A percentile compares a stretch with the other conserved stretches of the same genome.
Conservation (phyloP, 1,140 invertebrate species). For the Episyrphus balteatus region DNA sequence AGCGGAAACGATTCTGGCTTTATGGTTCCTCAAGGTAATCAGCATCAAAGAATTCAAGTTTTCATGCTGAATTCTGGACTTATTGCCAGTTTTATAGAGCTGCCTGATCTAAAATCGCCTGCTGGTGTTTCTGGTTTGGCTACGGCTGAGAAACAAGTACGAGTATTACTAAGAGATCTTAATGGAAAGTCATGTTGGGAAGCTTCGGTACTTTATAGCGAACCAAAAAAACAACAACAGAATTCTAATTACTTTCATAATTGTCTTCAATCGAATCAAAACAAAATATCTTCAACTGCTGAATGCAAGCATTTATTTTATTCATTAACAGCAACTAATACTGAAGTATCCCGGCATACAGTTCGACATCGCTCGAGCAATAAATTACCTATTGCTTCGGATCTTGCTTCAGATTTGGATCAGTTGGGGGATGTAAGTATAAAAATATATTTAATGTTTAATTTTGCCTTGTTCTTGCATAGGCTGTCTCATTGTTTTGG, state of each 20-base stretch:
- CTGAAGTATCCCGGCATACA: conserved; percentile 46
- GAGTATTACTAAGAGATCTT: conserved; percentile 82
- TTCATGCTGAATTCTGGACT: conserved; percentile 76
- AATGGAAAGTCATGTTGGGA: conserved; percentile 96
- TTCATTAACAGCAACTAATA: conserved; percentile 19
- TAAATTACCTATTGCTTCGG: conserved; percentile 67
- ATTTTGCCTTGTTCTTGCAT: conserved; percentile 2
- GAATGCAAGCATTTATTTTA: too few species aligned
- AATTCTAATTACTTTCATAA: neutral
- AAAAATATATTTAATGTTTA: conserved; percentile 7
- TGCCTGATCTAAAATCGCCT: conserved; percentile 74
- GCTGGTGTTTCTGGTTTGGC: conserved; percentile 62
- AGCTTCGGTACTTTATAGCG: conserved; percentile 76
- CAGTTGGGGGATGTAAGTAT: conserved; percentile 80
- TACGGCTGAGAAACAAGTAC: conserved; percentile 59
- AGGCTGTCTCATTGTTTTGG: too few species aligned
- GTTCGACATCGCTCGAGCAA: conserved; percentile 58
- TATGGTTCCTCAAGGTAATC: conserved; percentile 57
- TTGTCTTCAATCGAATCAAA: neutral
- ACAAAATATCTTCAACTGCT: too few species aligned
- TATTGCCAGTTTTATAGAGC: conserved; percentile 82
- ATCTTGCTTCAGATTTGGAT: conserved; percentile 79
- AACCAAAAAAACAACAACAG: conserved; percentile 37
- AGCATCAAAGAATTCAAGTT: conserved; percentile 79
- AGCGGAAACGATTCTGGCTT: conserved; percentile 2